Conservation (phyloP, 2,113 vertebrate species). For the Meles meles region DNA sequence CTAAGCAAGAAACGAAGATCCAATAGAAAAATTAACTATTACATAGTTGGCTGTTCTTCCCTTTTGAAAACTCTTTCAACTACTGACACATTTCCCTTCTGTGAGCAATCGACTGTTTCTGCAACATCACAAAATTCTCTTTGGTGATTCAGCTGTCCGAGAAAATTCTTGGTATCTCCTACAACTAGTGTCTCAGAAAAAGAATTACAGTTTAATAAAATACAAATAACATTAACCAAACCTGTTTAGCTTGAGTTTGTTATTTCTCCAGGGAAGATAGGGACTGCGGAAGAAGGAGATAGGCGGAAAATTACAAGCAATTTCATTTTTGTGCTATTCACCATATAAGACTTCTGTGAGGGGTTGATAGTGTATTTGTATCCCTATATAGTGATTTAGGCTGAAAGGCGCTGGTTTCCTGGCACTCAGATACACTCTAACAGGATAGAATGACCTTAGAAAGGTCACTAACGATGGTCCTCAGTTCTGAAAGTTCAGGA, state of each 20-base stretch:
- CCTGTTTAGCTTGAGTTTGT: background rate
- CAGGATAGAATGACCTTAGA: background rate
- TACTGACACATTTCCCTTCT: background rate
- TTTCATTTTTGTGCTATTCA: background rate
- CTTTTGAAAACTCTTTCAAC: background rate
- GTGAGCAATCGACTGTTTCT: background rate
- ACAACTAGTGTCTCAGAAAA: background rate
- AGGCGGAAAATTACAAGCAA: background rate
- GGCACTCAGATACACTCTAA: background rate
- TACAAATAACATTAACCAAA: background rate
- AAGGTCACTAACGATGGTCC: background rate
- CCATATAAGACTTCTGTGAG: background rate
- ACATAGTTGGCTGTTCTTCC: background rate
- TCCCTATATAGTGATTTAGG: background rate
- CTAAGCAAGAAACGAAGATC: background rate
- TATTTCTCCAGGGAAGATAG: background rate
- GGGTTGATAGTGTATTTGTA: background rate
- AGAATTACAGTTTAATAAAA: background rate
- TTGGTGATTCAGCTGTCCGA: background rate
- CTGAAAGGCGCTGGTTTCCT: background rate
- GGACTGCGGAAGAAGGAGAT: background rate
- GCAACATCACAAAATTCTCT: background rate
- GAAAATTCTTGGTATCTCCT: background rate
- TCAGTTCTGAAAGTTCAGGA: background rate
- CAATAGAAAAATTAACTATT: background rate